These are phyloP conservation scores for Epistrophe grossulariae DNA, from an alignment of 2,888 invertebrate genomes.

Conservation along the genomic window DNA sequence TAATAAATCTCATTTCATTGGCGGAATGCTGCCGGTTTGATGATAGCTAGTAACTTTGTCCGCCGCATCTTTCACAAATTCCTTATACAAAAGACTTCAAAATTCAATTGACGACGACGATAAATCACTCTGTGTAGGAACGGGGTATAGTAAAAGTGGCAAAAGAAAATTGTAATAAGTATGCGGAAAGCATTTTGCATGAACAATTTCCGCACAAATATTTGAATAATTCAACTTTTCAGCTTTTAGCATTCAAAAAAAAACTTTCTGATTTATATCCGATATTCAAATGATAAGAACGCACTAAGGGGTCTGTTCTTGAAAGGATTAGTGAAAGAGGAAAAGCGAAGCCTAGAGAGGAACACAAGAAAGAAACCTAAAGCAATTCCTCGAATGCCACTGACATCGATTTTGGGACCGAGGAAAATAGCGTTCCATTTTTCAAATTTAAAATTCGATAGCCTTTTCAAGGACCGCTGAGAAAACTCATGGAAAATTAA, in stretches of 20 bases:
- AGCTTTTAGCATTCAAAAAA: conserved; percentile 38
- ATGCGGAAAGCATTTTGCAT: conserved; percentile 42
- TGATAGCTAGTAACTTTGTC: conserved; percentile 2
- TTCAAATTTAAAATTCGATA: background rate
- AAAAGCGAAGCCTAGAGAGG: background rate
- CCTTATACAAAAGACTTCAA: conserved; percentile 47
- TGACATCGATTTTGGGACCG: background rate
- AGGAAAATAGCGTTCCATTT: background rate
- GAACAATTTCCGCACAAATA: conserved; percentile 60
- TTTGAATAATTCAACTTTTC: conserved; percentile 58
- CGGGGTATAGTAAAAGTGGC: background rate
- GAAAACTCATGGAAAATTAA: background rate
- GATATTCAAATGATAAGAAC: conserved; percentile 19
- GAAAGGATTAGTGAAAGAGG: conserved; percentile 7
- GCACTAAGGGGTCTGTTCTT: background rate
- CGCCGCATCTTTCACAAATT: conserved; percentile 23
- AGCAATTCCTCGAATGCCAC: background rate
- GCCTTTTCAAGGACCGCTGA: background rate
- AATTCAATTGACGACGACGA: conserved; percentile 47
- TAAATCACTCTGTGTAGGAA: conserved; percentile 33
- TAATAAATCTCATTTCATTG: conserved; percentile 52
- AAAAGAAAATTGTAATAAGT: conserved; percentile 34
- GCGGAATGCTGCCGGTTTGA: conserved; percentile 6
- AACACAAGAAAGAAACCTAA: background rate
- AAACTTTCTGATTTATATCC: conserved; percentile 45